Evolutionary conservation across 2,113 vertebrate species (phyloP).

Genomic region (Machaerirhynchus nigripectus): DNA sequence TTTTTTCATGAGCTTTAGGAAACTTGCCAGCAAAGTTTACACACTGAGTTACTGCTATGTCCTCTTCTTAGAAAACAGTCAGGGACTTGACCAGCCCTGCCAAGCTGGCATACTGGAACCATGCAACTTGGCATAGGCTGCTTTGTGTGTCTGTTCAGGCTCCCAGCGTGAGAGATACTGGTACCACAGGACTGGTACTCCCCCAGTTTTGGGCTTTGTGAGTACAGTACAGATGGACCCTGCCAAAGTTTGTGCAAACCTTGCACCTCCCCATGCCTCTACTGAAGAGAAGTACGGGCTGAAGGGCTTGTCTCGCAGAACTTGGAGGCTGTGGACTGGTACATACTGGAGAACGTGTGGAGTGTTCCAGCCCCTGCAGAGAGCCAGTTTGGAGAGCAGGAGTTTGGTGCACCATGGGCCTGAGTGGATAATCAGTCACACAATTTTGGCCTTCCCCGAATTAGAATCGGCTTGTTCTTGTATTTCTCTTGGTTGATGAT

Average conservation of each 20-base stretch:
- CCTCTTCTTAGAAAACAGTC: neutral
- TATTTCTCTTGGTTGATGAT: neutral
- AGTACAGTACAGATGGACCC: neutral
- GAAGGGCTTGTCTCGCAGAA: fast-evolving
- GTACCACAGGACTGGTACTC: neutral
- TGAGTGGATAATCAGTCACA: neutral
- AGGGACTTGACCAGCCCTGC: neutral
- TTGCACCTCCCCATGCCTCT: neutral
- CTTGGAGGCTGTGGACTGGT: neutral
- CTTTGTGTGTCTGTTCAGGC: neutral
- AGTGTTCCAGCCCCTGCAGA: neutral
- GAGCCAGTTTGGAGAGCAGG: neutral
- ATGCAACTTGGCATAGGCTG: neutral
- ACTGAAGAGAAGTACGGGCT: neutral
- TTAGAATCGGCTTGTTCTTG: neutral
- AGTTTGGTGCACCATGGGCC: neutral
- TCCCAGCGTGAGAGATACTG: neutral
- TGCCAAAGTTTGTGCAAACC: neutral
- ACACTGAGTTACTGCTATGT: neutral
- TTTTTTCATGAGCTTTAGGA: neutral
- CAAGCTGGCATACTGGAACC: neutral
- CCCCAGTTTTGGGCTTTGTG: neutral
- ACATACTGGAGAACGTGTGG: neutral
- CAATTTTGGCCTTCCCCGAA: neutral
- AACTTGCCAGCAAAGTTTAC: neutral